phyloP scores from a whole-genome alignment of 1,140 invertebrate species.

The Callitettix versicolor region DNA sequence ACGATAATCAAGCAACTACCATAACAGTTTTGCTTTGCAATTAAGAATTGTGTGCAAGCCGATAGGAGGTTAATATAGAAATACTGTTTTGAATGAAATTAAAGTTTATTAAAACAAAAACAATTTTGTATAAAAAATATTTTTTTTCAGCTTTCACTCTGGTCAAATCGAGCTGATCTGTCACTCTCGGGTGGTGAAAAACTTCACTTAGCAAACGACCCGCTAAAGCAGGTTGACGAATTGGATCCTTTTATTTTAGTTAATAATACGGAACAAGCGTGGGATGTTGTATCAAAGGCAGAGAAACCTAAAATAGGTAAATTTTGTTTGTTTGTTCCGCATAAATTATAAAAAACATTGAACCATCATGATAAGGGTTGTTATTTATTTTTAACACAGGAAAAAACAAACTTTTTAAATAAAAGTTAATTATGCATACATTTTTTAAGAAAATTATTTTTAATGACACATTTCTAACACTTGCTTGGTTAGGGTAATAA shows the following conservation, averaged over 20 bases:
- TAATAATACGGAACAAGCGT: slow-evolving; percentile 51
- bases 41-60: too few relatives aligned
- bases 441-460: not conserved
- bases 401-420: too few relatives aligned
- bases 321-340: slow-evolving; percentile 14
- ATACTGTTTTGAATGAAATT: too few relatives aligned
- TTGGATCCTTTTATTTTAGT: slow-evolving; percentile 57
- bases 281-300: slow-evolving; percentile 33
- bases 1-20: too few relatives aligned
- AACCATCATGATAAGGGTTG: too few relatives aligned
- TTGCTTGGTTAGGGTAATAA: slow-evolving; percentile 21
- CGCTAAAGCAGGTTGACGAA: slow-evolving; percentile 48
- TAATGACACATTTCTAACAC: slow-evolving; percentile 8
- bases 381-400: too few relatives aligned
- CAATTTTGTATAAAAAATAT: too few relatives aligned
- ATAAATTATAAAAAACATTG: too few relatives aligned
- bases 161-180: slow-evolving; percentile 63
- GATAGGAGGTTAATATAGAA: too few relatives aligned
- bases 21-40: too few relatives aligned
- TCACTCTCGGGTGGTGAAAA: slow-evolving; percentile 66
- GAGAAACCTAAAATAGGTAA: slow-evolving; percentile 29
- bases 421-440: not conserved
- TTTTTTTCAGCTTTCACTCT: slow-evolving; percentile 22
- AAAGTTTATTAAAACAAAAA: too few relatives aligned
- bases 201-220: slow-evolving; percentile 41